Conservation (phyloP, 2,113 vertebrate species). For the Phodopus roborovskii region DNA sequence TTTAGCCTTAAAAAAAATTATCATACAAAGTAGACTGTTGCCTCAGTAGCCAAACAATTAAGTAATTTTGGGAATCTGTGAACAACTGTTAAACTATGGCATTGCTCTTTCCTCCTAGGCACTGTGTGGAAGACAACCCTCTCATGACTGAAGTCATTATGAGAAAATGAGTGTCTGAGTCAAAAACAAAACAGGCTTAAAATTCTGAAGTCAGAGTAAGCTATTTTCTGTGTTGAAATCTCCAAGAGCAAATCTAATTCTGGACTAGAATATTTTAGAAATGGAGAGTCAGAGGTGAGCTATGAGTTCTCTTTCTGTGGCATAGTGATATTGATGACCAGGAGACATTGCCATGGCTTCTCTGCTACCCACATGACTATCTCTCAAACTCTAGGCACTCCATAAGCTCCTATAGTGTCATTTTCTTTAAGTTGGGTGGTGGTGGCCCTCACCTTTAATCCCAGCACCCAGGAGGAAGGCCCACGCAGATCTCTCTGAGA, state of each 20-base stretch:
- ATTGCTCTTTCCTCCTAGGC: constrained; percentile 7
- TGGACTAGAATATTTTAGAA: constrained; percentile 79
- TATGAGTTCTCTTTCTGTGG: not conserved
- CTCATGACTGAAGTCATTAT: constrained; percentile 68
- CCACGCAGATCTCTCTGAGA: not conserved
- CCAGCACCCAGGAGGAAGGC: not conserved
- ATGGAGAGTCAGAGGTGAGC: constrained; percentile 63
- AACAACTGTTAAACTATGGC: constrained; percentile 35
- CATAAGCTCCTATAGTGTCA: constrained; percentile 81
- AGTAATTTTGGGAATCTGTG: constrained; percentile 62
- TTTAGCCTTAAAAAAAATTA: constrained; percentile 60
- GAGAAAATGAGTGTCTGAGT: constrained; percentile 69
- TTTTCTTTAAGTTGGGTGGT: constrained; percentile 16
- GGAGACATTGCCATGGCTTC: constrained; percentile 67
- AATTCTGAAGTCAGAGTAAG: not conserved
- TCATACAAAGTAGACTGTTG: constrained; percentile 64
- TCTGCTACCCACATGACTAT: constrained; percentile 49
- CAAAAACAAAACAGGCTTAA: constrained; percentile 59
- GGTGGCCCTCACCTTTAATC: not conserved
- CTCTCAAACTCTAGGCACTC: constrained; percentile 75
- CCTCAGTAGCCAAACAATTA: constrained; percentile 68
- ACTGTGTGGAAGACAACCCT: constrained; percentile 66
- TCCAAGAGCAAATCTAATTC: constrained; percentile 75
- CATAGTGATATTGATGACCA: constrained; percentile 55
- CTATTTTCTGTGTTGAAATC: constrained; percentile 75